These are phyloP conservation scores for Volucella bombylans DNA, from an alignment of 2,888 invertebrate species.

Conservation along the genomic window DNA sequence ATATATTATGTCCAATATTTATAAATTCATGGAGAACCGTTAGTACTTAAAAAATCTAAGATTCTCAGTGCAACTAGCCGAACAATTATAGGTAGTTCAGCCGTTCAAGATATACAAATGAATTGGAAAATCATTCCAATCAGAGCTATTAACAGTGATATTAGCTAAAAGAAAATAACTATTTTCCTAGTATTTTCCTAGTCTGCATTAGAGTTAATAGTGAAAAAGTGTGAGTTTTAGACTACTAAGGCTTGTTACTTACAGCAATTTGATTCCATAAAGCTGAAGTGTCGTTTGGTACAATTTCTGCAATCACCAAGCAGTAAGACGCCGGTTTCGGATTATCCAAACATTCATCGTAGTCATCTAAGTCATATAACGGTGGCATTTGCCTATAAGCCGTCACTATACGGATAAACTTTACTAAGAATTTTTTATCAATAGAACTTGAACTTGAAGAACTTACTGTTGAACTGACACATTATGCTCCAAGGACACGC, in stretches of 20 bases:
- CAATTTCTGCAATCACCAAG: slow-evolving; percentile 78
- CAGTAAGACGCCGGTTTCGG: slow-evolving; percentile 76
- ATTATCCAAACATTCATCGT: slow-evolving; percentile 79
- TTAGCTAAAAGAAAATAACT: too few relatives aligned
- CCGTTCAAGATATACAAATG: too few relatives aligned
- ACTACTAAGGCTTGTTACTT: slow-evolving; percentile 14
- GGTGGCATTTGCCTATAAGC: slow-evolving; percentile 81
- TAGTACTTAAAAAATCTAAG: too few relatives aligned
- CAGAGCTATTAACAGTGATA: too few relatives aligned
- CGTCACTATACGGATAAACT: slow-evolving; percentile 77
- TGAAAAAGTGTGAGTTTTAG: too few relatives aligned
- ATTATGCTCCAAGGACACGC: slow-evolving; percentile 21
- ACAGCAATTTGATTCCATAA: slow-evolving; percentile 78
- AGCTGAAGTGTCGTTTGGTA: slow-evolving; percentile 76
- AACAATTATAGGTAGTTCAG: too few relatives aligned
- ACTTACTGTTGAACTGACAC: slow-evolving; percentile 63
- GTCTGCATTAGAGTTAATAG: too few relatives aligned
- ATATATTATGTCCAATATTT: too few relatives aligned
- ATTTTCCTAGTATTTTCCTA: too few relatives aligned
- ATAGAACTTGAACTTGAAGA: not conserved
- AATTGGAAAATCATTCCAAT: too few relatives aligned
- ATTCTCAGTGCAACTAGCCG: too few relatives aligned
- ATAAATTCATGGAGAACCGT: too few relatives aligned
- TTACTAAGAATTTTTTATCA: not conserved
- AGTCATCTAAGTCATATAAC: slow-evolving; percentile 80